Conservation (phyloP, 1,140 invertebrate species). For the Coptotermes formosanus region DNA sequence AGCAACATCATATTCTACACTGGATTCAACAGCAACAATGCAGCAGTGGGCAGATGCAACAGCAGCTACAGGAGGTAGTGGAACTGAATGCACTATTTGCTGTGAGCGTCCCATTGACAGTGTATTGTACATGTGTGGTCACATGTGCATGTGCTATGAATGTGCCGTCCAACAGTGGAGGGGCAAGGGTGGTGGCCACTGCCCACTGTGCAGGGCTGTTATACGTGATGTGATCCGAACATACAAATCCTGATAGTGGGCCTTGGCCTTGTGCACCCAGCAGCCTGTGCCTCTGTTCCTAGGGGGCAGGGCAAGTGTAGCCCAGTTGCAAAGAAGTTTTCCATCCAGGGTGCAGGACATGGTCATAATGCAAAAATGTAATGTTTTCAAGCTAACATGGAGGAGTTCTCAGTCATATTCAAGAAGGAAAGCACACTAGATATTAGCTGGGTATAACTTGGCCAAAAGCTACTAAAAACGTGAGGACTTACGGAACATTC, state of each 20-base stretch:
- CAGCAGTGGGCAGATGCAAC: constrained; percentile 47
- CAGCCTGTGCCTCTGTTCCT: background rate
- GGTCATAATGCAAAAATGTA: no score
- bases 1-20: constrained; percentile 45
- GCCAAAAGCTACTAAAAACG: background rate
- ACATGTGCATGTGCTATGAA: constrained; percentile 99
- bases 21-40: constrained; percentile 42
- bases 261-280: background rate
- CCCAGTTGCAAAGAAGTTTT: background rate
- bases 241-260: constrained; percentile 74
- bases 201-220: constrained; percentile 88
- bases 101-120: constrained; percentile 90
- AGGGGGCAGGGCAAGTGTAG: background rate
- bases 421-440: background rate
- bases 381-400: no score
- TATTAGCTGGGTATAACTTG: background rate
- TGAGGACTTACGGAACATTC: background rate
- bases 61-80: constrained; percentile 34
- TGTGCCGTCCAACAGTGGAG: constrained; percentile 91
- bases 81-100: constrained; percentile 87
- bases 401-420: background rate
- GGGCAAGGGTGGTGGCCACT: constrained; percentile 84
- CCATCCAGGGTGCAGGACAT: no score
- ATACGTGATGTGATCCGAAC: constrained; percentile 95
- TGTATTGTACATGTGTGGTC: constrained; percentile 94